These are phyloP conservation scores for Anaspis maculata DNA, from an alignment of 2,888 invertebrate species.

Conservation along the genomic window DNA sequence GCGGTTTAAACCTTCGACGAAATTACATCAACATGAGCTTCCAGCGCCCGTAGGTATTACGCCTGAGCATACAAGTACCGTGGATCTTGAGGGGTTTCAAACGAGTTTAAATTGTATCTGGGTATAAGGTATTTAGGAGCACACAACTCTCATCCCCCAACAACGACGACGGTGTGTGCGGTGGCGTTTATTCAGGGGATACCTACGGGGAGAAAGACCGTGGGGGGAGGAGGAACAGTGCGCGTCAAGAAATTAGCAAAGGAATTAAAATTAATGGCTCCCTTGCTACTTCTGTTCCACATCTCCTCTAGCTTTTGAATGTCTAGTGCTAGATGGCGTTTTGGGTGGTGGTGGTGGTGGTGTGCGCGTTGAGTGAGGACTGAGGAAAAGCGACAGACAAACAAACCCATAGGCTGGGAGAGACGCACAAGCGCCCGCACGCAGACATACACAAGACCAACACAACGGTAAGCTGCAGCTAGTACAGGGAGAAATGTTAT, in stretches of 20 bases:
- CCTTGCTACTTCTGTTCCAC: conserved; percentile 17
- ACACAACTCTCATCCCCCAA: conserved; percentile 11
- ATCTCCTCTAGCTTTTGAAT: no score
- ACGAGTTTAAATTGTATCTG: conserved; percentile 14
- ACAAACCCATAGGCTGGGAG: conserved; percentile 11
- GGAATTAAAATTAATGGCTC: conserved; percentile 22
- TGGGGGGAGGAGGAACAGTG: conserved; percentile 13
- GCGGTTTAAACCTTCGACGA: no score
- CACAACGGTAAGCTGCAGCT: no score
- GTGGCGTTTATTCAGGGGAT: conserved; percentile 16
- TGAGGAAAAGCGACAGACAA: conserved; percentile 10
- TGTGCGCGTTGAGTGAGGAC: no score
- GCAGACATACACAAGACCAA: no score
- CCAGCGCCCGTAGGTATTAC: conserved; percentile 1
- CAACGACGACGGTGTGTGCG: conserved; percentile 12
- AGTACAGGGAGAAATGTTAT: no score
- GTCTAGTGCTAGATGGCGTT: no score
- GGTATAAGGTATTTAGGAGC: conserved; percentile 8
- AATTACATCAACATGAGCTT: conserved; percentile 13
- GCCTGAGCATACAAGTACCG: conserved; percentile 4
- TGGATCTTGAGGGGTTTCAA: conserved; percentile 11
- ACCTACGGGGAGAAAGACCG: conserved; percentile 11
- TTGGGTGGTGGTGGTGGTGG: no score
- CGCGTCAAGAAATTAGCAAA: conserved; percentile 22
- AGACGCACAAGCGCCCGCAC: no score